Evolutionary conservation across 2,888 invertebrate species (phyloP).

Genomic region (Autographa pulchrina): DNA sequence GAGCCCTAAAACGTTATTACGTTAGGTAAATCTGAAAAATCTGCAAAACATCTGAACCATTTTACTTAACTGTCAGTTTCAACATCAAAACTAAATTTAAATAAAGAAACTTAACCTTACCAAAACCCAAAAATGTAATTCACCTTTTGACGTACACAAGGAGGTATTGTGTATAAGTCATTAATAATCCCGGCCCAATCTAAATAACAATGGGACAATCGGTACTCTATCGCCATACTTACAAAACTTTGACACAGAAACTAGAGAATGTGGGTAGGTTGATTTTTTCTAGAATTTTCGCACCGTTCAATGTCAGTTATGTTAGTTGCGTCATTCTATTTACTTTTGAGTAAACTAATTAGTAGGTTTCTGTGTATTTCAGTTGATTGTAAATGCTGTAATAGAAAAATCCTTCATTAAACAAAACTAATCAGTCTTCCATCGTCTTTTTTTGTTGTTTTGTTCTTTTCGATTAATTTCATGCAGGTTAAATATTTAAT

Average conservation of each 20-base stretch:
- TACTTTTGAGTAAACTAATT: background rate
- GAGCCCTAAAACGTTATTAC: too few species aligned
- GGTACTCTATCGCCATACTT: conserved; percentile 53
- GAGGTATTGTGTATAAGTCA: conserved; percentile 51
- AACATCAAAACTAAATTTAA: background rate
- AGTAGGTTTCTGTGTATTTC: background rate
- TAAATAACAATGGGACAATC: conserved; percentile 64
- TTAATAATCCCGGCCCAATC: conserved; percentile 65
- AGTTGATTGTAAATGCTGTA: background rate
- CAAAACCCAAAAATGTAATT: conserved; percentile 35
- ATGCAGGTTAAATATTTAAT: background rate
- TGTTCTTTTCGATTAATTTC: background rate
- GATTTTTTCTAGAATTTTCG: background rate
- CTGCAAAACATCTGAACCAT: too few species aligned
- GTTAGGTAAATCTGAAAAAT: too few species aligned
- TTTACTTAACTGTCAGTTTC: too few species aligned
- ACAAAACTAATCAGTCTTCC: background rate
- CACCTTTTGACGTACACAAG: conserved; percentile 40
- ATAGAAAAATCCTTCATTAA: background rate
- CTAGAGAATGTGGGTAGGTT: conserved; percentile 28
- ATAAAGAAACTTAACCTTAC: background rate
- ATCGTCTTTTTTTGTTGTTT: background rate
- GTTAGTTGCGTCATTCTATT: too few species aligned
- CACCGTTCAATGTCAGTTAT: background rate
- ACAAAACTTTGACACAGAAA: conserved; percentile 42